A percentile compares a stretch with the other conserved stretches of the same genome.
These are phyloP conservation scores for Mesaphorura yosii DNA, from an alignment of 1,140 invertebrate genomes.

Conservation along the genomic window DNA sequence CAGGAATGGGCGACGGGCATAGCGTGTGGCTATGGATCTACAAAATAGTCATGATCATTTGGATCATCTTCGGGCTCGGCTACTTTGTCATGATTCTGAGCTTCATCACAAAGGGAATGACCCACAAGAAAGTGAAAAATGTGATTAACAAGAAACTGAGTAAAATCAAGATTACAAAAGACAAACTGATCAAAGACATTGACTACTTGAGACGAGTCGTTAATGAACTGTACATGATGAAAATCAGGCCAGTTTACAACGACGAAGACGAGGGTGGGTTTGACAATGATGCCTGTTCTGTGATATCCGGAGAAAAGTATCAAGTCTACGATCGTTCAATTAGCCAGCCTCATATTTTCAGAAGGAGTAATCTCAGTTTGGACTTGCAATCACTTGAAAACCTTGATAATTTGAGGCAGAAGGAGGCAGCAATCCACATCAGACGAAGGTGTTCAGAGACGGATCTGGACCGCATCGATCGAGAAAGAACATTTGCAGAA, in stretches of 20 bases:
- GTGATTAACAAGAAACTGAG: constrained; percentile 56
- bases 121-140: constrained; percentile 58
- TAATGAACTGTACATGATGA: constrained; percentile 63
- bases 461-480: constrained; percentile 19
- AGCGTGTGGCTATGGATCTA: constrained; percentile 49
- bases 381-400: background rate
- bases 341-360: background rate
- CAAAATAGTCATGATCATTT: constrained; percentile 57
- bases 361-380: background rate
- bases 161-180: constrained; percentile 44
- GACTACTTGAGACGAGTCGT: constrained; percentile 57
- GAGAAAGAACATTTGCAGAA: constrained; percentile 7
- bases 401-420: background rate
- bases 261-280: background rate
- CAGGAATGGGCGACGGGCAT: constrained; percentile 26
- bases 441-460: constrained; percentile 20
- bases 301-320: background rate
- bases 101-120: constrained; percentile 62
- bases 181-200: constrained; percentile 62
- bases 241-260: constrained; percentile 44
- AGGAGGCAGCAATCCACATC: background rate
- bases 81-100: constrained; percentile 84
- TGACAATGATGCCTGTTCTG: background rate
- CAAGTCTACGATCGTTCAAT: background rate
- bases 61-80: constrained; percentile 81